A percentile compares a stretch with the other conserved stretches of the same genome.
These are phyloP conservation scores for Spongia lamella DNA, from an alignment of 37 sponge, comb jelly and placozoan genomes.

Conservation along the genomic window DNA sequence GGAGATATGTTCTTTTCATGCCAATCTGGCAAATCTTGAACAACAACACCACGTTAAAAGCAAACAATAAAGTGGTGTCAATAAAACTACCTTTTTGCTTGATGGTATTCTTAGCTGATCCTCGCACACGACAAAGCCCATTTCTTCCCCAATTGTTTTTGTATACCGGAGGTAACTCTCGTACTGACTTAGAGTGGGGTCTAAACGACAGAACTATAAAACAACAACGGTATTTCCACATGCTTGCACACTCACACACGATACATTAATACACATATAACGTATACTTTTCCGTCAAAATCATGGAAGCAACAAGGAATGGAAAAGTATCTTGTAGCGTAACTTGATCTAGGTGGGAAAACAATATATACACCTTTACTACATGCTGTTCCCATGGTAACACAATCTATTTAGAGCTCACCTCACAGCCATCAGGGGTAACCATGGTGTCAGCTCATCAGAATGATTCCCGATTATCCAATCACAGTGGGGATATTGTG, in stretches of 20 bases:
- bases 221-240: neutral
- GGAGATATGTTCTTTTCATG: constrained; percentile 38
- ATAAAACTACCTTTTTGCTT: constrained; percentile 81
- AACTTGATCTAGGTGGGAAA: constrained; percentile 66
- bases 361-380: too few species aligned
- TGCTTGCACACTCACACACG: neutral
- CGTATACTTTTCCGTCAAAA: constrained; percentile 82
- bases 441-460: constrained; percentile 99
- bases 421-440: constrained; percentile 91
- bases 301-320: constrained; percentile 96
- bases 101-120: constrained; percentile 94
- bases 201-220: constrained; percentile 51
- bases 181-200: constrained; percentile 67
- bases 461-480: constrained; percentile 99
- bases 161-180: constrained; percentile 85
- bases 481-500: constrained; percentile 73
- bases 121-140: constrained; percentile 82
- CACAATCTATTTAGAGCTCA: neutral
- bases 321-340: constrained; percentile 76
- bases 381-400: neutral
- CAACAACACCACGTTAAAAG: neutral
- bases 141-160: constrained; percentile 53
- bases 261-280: too few species aligned
- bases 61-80: neutral
- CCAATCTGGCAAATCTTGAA: constrained; percentile 80